A percentile compares a stretch with the other conserved stretches of the same genome.
Conservation (phyloP, 2,113 vertebrate species). For the Tamias sibiricus region DNA sequence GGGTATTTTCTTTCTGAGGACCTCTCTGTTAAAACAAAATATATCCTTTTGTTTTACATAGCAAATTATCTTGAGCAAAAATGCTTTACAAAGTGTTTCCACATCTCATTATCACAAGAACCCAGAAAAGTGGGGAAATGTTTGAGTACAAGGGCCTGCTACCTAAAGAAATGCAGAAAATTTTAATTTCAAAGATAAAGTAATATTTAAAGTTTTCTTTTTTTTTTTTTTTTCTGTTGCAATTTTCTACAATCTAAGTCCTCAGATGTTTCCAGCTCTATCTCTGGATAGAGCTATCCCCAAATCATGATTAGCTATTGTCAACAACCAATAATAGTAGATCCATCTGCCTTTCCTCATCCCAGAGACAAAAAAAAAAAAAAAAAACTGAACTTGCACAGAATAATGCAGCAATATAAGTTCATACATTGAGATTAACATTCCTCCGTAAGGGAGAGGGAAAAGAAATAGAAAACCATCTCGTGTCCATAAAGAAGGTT, state of each 20-base stretch:
- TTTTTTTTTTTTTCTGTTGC: neutral
- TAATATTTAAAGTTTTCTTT: neutral
- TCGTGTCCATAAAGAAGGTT: neutral
- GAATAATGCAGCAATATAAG: neutral
- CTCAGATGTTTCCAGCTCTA: neutral
- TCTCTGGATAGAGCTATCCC: neutral
- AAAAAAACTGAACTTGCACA: neutral
- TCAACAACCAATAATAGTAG: neutral
- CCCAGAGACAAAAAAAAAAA: neutral
- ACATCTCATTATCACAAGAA: neutral
- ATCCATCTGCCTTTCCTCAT: conserved; percentile 1
- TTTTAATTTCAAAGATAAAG: neutral
- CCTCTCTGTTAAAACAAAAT: neutral
- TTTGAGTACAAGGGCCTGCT: neutral
- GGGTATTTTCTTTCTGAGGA: neutral
- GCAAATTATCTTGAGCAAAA: neutral
- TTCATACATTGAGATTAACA: neutral
- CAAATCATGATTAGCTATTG: neutral
- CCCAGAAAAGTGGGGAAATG: neutral
- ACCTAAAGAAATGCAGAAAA: neutral
- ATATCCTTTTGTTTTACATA: neutral
- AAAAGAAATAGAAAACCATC: neutral
- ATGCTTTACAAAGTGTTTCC: neutral
- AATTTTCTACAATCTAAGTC: neutral
- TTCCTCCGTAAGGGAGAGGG: neutral